Evolutionary conservation across 2,113 vertebrate species (phyloP).

Genomic region (Verasper variegatus): DNA sequence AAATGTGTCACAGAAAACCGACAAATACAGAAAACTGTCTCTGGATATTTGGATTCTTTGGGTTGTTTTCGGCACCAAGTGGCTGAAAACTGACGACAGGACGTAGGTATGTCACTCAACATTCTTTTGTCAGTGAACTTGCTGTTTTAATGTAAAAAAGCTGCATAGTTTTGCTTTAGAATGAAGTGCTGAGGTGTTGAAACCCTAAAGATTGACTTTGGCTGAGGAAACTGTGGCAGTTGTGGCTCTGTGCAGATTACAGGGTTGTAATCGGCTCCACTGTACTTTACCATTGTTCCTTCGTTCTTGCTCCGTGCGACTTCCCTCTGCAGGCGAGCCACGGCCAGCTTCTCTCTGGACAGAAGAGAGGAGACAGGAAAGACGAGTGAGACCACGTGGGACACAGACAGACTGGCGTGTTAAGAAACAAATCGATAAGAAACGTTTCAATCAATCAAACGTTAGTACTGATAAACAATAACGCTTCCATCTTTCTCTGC

Average conservation of each 20-base stretch:
- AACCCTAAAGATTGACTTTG: constrained; percentile 13
- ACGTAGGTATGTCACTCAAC: no score
- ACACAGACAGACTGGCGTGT: neutral
- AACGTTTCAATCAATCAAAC: no score
- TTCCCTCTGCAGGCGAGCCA: constrained; percentile 91
- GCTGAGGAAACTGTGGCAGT: constrained; percentile 24
- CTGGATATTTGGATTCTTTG: no score
- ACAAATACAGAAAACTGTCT: neutral
- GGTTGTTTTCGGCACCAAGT: no score
- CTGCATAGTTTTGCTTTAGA: no score
- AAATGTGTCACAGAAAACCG: neutral
- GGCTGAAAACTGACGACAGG: no score
- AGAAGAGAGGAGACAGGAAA: neutral
- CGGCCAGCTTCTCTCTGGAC: constrained; percentile 91
- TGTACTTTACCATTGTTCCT: constrained; percentile 88
- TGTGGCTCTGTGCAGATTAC: constrained; percentile 31
- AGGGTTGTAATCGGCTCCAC: constrained; percentile 20
- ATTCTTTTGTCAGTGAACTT: no score
- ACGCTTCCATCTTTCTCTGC: constrained; percentile 7
- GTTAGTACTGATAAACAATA: neutral
- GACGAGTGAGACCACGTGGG: constrained; percentile 50
- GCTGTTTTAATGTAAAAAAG: no score
- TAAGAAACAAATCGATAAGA: neutral
- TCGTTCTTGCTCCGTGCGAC: constrained; percentile 89
- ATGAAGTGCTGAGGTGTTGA: constrained; percentile 7